Conservation (phyloP, 2,888 invertebrate species). For the Phragmatobia fuliginosa region DNA sequence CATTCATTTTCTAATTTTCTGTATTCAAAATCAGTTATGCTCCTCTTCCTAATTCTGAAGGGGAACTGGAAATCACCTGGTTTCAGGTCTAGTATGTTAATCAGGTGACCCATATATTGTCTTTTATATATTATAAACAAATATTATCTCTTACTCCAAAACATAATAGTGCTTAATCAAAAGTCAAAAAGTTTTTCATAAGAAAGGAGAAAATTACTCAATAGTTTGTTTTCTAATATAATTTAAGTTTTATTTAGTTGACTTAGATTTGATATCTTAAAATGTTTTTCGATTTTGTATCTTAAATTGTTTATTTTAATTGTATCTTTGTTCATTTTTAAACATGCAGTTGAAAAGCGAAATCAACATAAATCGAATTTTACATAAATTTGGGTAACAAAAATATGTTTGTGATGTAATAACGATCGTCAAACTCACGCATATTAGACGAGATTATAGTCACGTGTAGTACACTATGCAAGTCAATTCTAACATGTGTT, state of each 20-base stretch:
- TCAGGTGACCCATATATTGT: no score
- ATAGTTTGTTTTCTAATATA: no score
- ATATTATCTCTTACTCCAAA: no score
- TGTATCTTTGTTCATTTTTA: neutral
- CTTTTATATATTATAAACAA: no score
- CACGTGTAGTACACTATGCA: slow-evolving; percentile 48
- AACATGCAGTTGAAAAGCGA: slow-evolving; percentile 43
- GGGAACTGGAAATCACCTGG: no score
- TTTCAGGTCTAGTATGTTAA: neutral
- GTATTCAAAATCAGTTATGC: no score
- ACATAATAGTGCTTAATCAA: neutral
- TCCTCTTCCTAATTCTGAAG: neutral
- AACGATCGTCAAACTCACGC: slow-evolving; percentile 45
- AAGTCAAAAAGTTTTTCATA: neutral
- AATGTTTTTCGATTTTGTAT: no score
- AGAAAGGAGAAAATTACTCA: no score
- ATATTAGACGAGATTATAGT: slow-evolving; percentile 51
- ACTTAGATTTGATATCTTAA: no score
- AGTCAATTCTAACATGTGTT: slow-evolving; percentile 18
- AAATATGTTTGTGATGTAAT: slow-evolving; percentile 53
- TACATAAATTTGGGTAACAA: slow-evolving; percentile 52
- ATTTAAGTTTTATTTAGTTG: no score
- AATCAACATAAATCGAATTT: slow-evolving; percentile 47
- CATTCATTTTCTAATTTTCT: neutral
- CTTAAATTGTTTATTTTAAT: no score